Evolutionary conservation across 2,113 vertebrate genomes (phyloP).

Genomic region (Sterrhoptilus dennistouni): DNA sequence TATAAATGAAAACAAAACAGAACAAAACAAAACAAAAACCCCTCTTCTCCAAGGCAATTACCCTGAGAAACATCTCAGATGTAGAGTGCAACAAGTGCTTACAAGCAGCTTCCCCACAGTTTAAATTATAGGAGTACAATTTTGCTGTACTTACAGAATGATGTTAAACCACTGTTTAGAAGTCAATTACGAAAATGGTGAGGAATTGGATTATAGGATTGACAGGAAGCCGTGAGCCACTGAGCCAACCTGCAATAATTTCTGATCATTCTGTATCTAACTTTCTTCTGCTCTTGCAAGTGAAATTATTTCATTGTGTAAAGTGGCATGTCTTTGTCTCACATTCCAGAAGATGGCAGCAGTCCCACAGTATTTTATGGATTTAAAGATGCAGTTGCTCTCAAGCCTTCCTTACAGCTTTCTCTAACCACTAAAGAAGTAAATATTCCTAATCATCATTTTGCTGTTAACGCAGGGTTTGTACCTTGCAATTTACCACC

Average conservation of each 20-base stretch:
- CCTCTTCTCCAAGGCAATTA: not conserved
- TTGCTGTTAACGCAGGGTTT: not conserved
- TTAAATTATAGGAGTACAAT: not conserved
- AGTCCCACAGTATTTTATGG: not conserved
- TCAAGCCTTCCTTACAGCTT: not conserved
- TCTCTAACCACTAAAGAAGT: not conserved
- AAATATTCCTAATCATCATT: not conserved
- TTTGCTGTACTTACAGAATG: not conserved
- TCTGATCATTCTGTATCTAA: not conserved
- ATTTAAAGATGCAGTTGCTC: accelerated
- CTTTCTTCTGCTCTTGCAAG: not conserved
- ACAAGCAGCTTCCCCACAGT: not conserved
- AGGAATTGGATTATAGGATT: not conserved
- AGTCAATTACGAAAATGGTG: not conserved
- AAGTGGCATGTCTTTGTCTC: not conserved
- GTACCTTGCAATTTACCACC: not conserved
- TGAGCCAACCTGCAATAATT: not conserved
- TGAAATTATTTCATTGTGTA: not conserved
- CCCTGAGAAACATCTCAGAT: not conserved
- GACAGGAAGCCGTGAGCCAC: not conserved
- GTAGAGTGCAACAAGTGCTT: not conserved
- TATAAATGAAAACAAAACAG: not conserved
- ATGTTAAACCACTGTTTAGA: not conserved
- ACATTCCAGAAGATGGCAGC: slow-evolving; percentile 58
- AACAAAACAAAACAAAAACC: not conserved